Base-by-base conservation (phyloP, 2,888 invertebrate species). In the Nomada ruficornis region DNA sequence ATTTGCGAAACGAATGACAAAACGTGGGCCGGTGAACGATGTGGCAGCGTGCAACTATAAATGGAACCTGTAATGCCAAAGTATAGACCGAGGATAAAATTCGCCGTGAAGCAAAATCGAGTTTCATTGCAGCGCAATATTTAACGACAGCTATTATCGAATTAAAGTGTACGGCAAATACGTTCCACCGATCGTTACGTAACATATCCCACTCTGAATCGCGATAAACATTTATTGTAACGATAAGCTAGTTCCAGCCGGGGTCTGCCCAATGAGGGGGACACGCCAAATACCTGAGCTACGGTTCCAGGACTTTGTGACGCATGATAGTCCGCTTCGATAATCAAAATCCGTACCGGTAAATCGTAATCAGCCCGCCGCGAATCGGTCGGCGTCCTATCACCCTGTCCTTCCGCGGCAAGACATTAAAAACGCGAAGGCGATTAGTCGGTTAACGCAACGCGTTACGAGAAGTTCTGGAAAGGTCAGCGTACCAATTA, bases 1-100 rank as follows among this genome's bases (percentile, higher is more conserved):
- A 77, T 87, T 87, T 87, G 79, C 81, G 87, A 87, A 87, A 85
- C 80, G 74, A 71, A 75, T 65, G 75, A 77, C 55, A 63, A 79
- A 74, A 78, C 85, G 87, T 87, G 86, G 88, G 88, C 76, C 36
- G 44, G 82, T 55, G 44, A 77, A 65, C 67, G 65, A 68, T 26
- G 65, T 76, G 69, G 68, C 69, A 62, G 77, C 78, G 68, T 77
- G 71, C 54, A 75, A 76, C 88, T 88, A 88, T 88, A 88, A 88
- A 88, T 88, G 88, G 86, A 83, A 84, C 83, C 59, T 65, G 79
- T 65, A 76, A 63, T 50, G 63, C 59, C 36, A 65, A 83, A 72
- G 64, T 75, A 77, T 86, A 70, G 88, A 72, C 78, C 62, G 54
- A 57, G 15, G 64, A 59, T 36, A 7, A 74, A 73, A 50, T 65